Evolutionary conservation across 2,797 vertebrate species (phyloP).

Genomic region (Lagorchestes hirsutus): DNA sequence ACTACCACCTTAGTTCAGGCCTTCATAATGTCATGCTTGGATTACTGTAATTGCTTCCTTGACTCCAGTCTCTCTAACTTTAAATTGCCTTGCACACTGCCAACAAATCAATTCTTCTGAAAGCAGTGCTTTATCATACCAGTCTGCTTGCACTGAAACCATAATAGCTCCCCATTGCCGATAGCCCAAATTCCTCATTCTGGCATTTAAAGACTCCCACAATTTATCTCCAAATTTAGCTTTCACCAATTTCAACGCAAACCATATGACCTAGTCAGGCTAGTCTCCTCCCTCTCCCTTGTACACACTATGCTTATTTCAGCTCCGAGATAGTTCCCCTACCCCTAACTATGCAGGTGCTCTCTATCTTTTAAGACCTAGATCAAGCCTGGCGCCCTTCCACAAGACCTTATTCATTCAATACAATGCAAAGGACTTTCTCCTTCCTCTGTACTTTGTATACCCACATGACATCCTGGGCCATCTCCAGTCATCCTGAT

Average conservation of each 20-base stretch:
- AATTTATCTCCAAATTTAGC: background rate
- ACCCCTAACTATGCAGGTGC: background rate
- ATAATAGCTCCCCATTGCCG: conserved; percentile 16
- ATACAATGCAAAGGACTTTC: background rate
- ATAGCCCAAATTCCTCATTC: conserved; percentile 5
- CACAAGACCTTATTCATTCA: background rate
- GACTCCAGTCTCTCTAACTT: background rate
- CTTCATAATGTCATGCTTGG: background rate
- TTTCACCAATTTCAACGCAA: background rate
- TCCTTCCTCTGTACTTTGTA: background rate
- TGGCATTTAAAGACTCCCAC: background rate
- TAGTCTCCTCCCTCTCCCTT: background rate
- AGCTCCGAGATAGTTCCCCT: background rate
- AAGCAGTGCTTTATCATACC: background rate
- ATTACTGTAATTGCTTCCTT: background rate
- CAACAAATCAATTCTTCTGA: conserved; percentile 24
- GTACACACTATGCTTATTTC: background rate
- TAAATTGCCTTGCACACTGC: background rate
- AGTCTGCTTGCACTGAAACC: conserved; percentile 21
- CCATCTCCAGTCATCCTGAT: no score
- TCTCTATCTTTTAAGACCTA: conserved; percentile 29
- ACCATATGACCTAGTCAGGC: background rate
- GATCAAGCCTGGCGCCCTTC: conserved; percentile 30
- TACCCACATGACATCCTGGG: no score
- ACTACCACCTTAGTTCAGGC: background rate